phyloP scores from a whole-genome alignment of 2,113 vertebrate genomes.

The Trochalopteron elliotii region DNA sequence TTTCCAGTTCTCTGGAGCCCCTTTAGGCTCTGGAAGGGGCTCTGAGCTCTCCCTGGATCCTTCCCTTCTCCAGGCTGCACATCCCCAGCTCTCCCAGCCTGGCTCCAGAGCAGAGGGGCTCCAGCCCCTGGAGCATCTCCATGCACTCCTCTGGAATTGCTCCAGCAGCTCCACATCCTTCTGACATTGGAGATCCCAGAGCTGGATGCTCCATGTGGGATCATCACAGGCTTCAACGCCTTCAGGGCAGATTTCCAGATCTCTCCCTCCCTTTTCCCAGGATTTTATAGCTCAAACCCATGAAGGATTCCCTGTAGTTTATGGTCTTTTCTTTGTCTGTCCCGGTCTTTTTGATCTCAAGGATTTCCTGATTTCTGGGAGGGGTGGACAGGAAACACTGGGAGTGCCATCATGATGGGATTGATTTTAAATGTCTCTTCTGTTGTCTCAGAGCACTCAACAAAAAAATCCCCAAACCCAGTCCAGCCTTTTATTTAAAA shows the following conservation, averaged over 20 bases:
- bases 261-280: background rate
- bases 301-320: background rate
- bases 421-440: background rate
- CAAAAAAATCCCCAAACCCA: background rate
- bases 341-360: fast-evolving
- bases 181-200: background rate
- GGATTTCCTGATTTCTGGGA: background rate
- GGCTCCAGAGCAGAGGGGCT: background rate
- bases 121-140: background rate
- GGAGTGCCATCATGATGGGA: background rate
- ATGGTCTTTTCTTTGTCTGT: background rate
- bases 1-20: background rate
- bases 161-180: background rate
- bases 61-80: background rate
- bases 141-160: fast-evolving
- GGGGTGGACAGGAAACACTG: background rate
- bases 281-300: background rate
- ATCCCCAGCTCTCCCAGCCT: background rate
- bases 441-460: background rate
- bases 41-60: fast-evolving
- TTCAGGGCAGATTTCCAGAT: too few relatives aligned
- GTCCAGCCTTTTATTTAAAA: background rate
- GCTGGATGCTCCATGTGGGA: background rate
- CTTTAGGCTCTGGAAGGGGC: background rate
- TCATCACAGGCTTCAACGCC: background rate